These are phyloP conservation scores for Craseonycteris thonglongyai DNA, from an alignment of 2,113 vertebrate species.

Conservation along the genomic window DNA sequence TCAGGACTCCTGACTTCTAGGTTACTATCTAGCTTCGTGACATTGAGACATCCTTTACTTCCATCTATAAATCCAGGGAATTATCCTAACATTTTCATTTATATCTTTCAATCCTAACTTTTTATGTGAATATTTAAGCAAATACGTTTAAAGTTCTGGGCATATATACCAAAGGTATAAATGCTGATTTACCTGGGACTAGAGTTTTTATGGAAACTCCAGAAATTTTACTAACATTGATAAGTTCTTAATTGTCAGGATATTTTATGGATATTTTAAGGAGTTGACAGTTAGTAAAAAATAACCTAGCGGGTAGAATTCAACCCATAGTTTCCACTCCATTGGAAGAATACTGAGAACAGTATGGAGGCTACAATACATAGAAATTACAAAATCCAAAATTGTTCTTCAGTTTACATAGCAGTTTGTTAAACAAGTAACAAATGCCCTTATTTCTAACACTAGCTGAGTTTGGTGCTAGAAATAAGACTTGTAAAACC, in stretches of 20 bases:
- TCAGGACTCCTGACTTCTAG: neutral
- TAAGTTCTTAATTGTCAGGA: neutral
- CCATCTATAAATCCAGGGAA: neutral
- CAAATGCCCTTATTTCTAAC: neutral
- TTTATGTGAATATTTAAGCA: neutral
- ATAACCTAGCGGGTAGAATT: neutral
- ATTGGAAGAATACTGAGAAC: neutral
- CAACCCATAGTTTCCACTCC: neutral
- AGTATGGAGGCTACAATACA: neutral
- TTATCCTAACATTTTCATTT: neutral
- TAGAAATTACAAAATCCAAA: neutral
- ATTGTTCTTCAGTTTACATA: neutral
- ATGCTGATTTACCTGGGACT: neutral
- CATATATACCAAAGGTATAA: neutral
- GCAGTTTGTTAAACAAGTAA: neutral
- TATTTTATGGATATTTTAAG: neutral
- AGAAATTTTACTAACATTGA: neutral
- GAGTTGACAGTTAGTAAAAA: neutral
- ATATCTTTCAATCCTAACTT: neutral
- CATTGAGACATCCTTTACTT: neutral
- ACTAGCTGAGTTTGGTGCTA: neutral
- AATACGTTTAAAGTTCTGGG: neutral
- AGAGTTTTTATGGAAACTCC: neutral
- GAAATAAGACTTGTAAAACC: neutral
- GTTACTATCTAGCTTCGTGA: neutral